phyloP scores from a whole-genome alignment of 2,797 vertebrate species.

The Acrocephalus scirpaceus region DNA sequence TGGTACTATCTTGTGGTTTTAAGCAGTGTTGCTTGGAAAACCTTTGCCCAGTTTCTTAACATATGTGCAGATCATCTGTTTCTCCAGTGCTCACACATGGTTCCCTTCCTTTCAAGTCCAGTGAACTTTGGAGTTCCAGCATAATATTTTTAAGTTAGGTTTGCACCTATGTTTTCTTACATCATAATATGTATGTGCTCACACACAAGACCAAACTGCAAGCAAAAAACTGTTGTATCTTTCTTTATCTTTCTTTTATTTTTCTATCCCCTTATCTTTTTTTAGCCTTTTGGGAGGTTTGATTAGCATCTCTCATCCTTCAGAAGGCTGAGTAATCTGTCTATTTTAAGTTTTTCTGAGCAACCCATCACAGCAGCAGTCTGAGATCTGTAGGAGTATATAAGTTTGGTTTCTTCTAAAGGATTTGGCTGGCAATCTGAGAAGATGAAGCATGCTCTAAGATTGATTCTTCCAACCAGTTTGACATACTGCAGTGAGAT shows the following conservation, averaged over 20 bases:
- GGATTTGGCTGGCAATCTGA: background rate
- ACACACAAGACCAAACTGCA: fast-evolving
- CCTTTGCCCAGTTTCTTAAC: background rate
- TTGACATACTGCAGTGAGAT: background rate
- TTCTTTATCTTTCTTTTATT: background rate
- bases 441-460: background rate
- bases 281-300: conserved; percentile 8
- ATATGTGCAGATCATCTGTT: background rate
- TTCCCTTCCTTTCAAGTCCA: background rate
- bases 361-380: background rate
- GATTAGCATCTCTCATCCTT: conserved; percentile 25
- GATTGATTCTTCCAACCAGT: background rate
- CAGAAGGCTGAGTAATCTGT: conserved; percentile 29
- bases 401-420: background rate
- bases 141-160: background rate
- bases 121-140: background rate
- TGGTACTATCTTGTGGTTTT: background rate
- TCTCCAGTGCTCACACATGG: background rate
- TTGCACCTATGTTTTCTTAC: background rate
- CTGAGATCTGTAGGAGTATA: background rate
- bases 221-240: background rate
- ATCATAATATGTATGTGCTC: background rate
- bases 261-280: background rate
- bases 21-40: background rate
- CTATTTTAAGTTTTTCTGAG: conserved; percentile 33